Evolutionary conservation across 2,797 vertebrate genomes (phyloP), one percentile per base, ranked within the genome.

Genomic region (Varecia variegata): DNA sequence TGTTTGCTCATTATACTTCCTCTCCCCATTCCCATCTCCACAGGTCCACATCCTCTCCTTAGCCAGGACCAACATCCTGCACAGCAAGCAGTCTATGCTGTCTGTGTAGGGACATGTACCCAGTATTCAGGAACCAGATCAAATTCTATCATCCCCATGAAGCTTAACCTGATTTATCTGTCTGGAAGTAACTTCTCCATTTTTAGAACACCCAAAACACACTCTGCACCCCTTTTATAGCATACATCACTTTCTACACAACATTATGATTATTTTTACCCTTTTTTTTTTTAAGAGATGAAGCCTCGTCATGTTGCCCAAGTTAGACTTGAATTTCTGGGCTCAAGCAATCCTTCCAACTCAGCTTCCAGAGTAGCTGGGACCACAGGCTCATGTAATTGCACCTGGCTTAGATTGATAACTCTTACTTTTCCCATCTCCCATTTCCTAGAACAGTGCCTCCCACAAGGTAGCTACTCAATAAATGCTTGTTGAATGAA

Each of bases 401-500:
- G 32, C 32, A 67, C 32, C 32, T 3, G 0, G 62, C 62, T 67
- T 70, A 83, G 68, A 62, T 2, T 74, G 47, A 1, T 71, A 96
- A 81, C 45, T 94, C 60, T 56, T 68, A 87, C 52, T 68, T 95
- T n/a, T 91, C 43, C 86, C 47, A 43, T 43, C 77, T 96, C 68
- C 83, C 43, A 68, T 38, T 56, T 73, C 67, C 32, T 92, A 62
- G 62, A 70, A 95, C 35, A 90, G 40, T 82, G 77, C 21, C 50
- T 89, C 35, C 20, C 38, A 68, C 45, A 93, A 10, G 27, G 67
- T 25, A 93, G 27, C n/a, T 54, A 54, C 40, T 96, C 62, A 77
- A 60, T 89, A 96, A 94, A 88, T 65, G 68, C 56, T 92, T 90
- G 27, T 0, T 89, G 74, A 93, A 79, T 90, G 76, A 97, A 88